Conservation (phyloP, 1,140 invertebrate genomes). For the Neotoxoptera formosana region DNA sequence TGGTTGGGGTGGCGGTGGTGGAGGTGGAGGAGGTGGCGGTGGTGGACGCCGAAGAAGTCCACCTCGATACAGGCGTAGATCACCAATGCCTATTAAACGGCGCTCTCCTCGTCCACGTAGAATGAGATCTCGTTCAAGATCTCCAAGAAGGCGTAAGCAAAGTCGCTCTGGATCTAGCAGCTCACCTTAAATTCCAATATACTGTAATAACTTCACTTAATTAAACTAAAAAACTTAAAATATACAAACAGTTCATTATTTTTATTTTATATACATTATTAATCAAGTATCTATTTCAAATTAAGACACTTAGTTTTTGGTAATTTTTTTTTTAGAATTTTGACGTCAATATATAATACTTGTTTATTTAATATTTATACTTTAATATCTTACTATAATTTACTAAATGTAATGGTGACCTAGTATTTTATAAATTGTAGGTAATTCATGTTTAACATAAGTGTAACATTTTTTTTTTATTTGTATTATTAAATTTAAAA, state of each 20-base stretch:
- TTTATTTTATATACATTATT: neutral
- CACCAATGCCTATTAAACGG: conserved; percentile 48
- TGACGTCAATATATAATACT: neutral
- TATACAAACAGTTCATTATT: neutral
- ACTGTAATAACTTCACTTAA: neutral
- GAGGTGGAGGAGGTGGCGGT: conserved; percentile 23
- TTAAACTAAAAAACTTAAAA: neutral
- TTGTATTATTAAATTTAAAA: neutral
- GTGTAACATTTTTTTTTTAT: neutral
- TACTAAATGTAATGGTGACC: neutral
- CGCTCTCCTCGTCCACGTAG: conserved; percentile 64
- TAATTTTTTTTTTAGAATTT: conserved; percentile 25
- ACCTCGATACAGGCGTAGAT: conserved; percentile 54
- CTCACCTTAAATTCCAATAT: conserved; percentile 69
- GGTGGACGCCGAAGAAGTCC: conserved; percentile 48
- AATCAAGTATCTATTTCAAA: neutral
- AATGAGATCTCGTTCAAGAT: conserved; percentile 68
- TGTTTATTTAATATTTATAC: neutral
- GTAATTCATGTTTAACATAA: neutral
- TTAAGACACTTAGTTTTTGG: neutral
- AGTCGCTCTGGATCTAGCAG: conserved; percentile 82
- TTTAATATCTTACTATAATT: neutral
- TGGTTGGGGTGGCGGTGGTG: conserved; percentile 29
- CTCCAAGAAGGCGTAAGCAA: conserved; percentile 74
- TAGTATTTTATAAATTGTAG: neutral